Base-by-base conservation (phyloP, 2,113 vertebrate species). In the Equus quagga region DNA sequence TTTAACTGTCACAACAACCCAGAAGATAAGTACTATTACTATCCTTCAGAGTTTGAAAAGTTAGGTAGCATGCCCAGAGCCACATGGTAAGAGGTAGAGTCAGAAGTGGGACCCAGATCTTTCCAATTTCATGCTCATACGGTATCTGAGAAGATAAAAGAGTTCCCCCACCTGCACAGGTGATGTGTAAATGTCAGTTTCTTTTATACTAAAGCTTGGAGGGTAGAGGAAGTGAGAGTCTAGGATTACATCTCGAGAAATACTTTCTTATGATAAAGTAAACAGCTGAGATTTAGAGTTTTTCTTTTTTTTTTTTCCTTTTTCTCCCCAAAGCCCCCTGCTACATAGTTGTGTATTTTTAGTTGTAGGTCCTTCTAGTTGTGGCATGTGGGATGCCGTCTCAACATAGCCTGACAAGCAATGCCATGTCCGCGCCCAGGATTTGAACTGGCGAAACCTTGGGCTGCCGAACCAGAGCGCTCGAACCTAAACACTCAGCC, bases 131-230 rank as follows among this genome's bases (percentile, higher is more conserved):
- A 64, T 28, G 23, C 65, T 91, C 2, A 17, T 12, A 31, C 73
- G 31, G 33, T 85, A 93, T 91, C 65, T 81, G 18, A 90, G 33
- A 96, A 91, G 72, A 58, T 87, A 88, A 64, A 83, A 73, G 44
- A 72, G 21, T 94, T 56, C 24, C 83, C 26, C 19, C 69, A 41
- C 17, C 58, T 82, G 41, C 6, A 83, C 28, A 75, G 64, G 8
- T 46, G 73, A 91, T 75, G 51, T 49, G 33, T 79, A 94, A 92
- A 65, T 96, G 44, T 81, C 60, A 33, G 36, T 84, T 93, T 95
- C 93, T 58, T 96, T 93, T 76, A 85, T 62, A 62, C 36, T 86
- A 84, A 92, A 49, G 36, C 8, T 75, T 79, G 13, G 33, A 72
- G n/a, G 17, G 19, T 64, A 78, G 24, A 62, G 11, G n/a, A 23